Evolutionary conservation across 2,888 invertebrate species (phyloP).

Genomic region (Endomychus coccineus): DNA sequence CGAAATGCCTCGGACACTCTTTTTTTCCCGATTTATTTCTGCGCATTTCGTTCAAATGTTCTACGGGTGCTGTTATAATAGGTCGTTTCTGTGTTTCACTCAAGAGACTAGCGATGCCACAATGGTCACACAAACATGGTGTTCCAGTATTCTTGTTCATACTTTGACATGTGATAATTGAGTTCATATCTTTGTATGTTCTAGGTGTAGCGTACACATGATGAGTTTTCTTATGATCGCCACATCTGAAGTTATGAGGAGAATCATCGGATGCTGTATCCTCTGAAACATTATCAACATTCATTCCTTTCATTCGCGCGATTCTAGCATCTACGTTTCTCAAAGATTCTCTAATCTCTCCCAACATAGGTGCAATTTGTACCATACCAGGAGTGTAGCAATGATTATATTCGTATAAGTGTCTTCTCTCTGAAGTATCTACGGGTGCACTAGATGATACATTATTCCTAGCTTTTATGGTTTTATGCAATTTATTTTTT

Average conservation of each 20-base stretch:
- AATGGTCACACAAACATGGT: slow-evolving; percentile 40
- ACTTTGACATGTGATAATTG: slow-evolving; percentile 32
- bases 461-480: slow-evolving; percentile 8
- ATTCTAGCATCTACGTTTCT: slow-evolving; percentile 21
- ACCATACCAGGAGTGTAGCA: slow-evolving; percentile 11
- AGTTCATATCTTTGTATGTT: slow-evolving; percentile 30
- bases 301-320: slow-evolving; percentile 13
- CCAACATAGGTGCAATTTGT: slow-evolving; percentile 13
- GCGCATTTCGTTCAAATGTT: slow-evolving; percentile 11
- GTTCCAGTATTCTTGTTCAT: slow-evolving; percentile 20
- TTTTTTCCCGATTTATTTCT: slow-evolving; percentile 9
- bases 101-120: slow-evolving; percentile 38
- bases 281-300: slow-evolving; percentile 14
- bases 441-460: slow-evolving; percentile 13
- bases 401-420: slow-evolving; percentile 10
- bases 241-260: slow-evolving; percentile 10
- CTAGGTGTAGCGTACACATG: slow-evolving; percentile 34
- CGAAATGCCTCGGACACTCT: slow-evolving; percentile 7
- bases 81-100: slow-evolving; percentile 39
- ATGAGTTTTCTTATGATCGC: slow-evolving; percentile 20
- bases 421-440: slow-evolving; percentile 6
- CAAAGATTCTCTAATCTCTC: slow-evolving; percentile 18
- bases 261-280: slow-evolving; percentile 13
- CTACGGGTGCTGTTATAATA: slow-evolving; percentile 23
- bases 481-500: slow-evolving; percentile 9